Base-by-base conservation (phyloP, 2,797 vertebrate genomes). In the Dallia pectoralis region DNA sequence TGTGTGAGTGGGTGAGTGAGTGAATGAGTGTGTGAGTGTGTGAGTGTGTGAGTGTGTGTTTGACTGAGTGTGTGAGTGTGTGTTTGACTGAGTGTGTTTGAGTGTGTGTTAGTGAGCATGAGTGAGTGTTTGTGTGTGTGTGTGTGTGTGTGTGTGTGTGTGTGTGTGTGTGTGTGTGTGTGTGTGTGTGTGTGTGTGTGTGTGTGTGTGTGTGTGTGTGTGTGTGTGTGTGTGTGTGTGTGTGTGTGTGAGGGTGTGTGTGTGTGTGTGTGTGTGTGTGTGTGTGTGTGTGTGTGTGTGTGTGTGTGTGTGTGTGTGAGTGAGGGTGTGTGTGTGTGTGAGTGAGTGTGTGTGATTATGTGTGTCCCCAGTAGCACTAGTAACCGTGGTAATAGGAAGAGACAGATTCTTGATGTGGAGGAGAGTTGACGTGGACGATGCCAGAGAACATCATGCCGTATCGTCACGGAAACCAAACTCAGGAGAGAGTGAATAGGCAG, bases 341-440 rank as follows among this genome's bases (percentile, higher is more conserved):
- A 8, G 32, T 36, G 19, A 25, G 69, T 25, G 66, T 68, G 66
- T 19, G 67, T 30, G 44, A 27, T n/a, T 25, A 30, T 12, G 19
- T 68, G 77, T 62, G 59, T 62, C 18, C 59, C 19, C 18, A 84
- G 85, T 84, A 82, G 72, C 56, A 44, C 12, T 8, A 44, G 12
- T 44, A 4, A 44, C 40, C 12, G 15, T 44, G 4, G 69, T 81
- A 87, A 89, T 88, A 78, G 85, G 85, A 85, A 79, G 74, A 82
- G 84, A 86, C 84, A 81, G 79, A 72, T 84, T 85, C 66, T 81
- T 77, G 86, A 89, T 87, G 83, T 86, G 30, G 80, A 80, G 86
- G 86, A 85, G 82, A 89, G 74, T 85, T 85, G 70, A 77, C 73
- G 77, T 75, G 81, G 78, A 80, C 59, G 14, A 65, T 64, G 67